Evolutionary conservation across 2,797 vertebrate species (phyloP).

Genomic region (Zalophus californianus): DNA sequence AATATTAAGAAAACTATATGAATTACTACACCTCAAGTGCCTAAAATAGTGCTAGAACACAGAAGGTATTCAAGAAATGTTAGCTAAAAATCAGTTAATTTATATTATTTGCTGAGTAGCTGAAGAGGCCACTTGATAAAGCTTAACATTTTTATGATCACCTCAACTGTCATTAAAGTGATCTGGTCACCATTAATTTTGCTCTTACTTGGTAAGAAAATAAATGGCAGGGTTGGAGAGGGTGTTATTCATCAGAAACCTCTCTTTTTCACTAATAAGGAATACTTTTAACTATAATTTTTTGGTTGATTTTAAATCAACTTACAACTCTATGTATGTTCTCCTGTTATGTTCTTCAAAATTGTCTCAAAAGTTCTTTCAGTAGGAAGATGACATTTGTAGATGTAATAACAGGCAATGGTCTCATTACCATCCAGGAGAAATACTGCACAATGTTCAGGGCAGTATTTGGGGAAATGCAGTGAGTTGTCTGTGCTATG

Average conservation of each 20-base stretch:
- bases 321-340: neutral
- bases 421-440: neutral
- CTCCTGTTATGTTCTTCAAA: neutral
- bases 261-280: neutral
- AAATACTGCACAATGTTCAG: neutral
- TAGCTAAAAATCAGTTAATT: neutral
- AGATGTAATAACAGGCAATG: neutral
- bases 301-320: neutral
- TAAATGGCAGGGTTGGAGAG: neutral
- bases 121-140: neutral
- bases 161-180: neutral
- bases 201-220: neutral
- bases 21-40: neutral
- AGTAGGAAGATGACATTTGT: neutral
- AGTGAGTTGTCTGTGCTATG: neutral
- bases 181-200: neutral
- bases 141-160: neutral
- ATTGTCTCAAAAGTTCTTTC: neutral
- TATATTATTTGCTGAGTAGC: neutral
- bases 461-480: rapidly evolving
- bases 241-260: neutral
- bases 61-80: neutral
- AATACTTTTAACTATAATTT: neutral
- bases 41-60: neutral
- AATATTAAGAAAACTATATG: neutral